Base-by-base conservation (phyloP, 2,888 invertebrate genomes). In the Caenorhabditis imperialis region DNA sequence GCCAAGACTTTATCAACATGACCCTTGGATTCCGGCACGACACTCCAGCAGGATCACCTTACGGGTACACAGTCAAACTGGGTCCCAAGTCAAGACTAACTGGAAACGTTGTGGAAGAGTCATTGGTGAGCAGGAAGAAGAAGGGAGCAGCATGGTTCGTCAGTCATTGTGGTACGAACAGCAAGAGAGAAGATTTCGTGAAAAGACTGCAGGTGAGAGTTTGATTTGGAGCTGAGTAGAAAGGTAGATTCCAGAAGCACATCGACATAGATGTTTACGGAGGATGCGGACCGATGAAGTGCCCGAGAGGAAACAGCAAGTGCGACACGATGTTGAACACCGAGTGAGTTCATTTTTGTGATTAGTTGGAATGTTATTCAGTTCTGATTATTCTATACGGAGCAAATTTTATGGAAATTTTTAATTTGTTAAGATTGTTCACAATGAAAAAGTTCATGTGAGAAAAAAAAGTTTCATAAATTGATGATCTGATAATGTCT, bases 91-190 rank as follows among this genome's bases (percentile, higher is more conserved):
- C 75, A 1, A 45, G 45, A 27, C 18, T 20, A 20, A 47, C 18
- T 16, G 70, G 58, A 44, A 27, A 38, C 72, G 35, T 71, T 6
- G 58, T 72, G 2, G 65, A 74, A 18, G 50, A 44, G 2, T 23
- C 45, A 8, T 22, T 79, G 18, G 65, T 84, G 7, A 14, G 55
- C 22, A 77, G 77, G 5, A 86, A 86, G 65, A 77, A 58, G 16
- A 86, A 85, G 63, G 71, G 72, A 25, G 82, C 78, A 14, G 83
- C 84, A 2, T 86, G 86, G 86, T 85, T 84, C 55, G 86, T 87
- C 30, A 81, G 81, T 50, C 85, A 87, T 61, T 87, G 86, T 75
- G 44, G 38, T 8, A 86, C 86, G 18, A 75, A 78, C 47, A 83
- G 82, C 40, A 45, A 50, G 22, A 38, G 86, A 50, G 86, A 87